These are phyloP conservation scores for Rynchops niger DNA, from an alignment of 2,113 vertebrate genomes.

Conservation along the genomic window DNA sequence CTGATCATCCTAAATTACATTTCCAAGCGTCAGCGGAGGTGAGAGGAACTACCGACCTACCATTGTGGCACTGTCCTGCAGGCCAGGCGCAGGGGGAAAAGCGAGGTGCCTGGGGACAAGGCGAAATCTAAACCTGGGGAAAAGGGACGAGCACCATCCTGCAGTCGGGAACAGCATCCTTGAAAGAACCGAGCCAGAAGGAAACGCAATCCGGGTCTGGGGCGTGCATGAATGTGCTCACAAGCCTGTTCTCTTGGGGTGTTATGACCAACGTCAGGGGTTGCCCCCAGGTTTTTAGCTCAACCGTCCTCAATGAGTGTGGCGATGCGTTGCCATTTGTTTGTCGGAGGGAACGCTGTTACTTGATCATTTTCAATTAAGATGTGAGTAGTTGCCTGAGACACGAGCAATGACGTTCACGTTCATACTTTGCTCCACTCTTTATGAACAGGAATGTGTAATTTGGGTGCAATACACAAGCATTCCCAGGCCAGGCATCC, in stretches of 20 bases:
- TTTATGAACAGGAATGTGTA: conserved; percentile 76
- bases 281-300: not conserved
- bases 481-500: conserved; percentile 71
- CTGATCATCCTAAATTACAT: not conserved
- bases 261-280: fast-evolving
- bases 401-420: conserved; percentile 67
- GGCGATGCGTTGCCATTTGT: not conserved
- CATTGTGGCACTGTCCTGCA: not conserved
- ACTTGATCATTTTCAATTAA: conserved; percentile 76
- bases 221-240: fast-evolving
- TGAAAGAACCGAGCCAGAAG: not conserved
- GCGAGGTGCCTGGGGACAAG: not conserved
- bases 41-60: not conserved
- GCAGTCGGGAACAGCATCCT: not conserved
- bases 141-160: not conserved
- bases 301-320: not conserved
- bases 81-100: not conserved
- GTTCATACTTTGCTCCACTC: conserved; percentile 66
- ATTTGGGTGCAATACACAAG: conserved; percentile 76
- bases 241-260: fast-evolving
- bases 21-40: not conserved
- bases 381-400: conserved; percentile 77
- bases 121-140: not conserved
- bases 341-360: conserved; percentile 60
- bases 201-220: not conserved